phyloP scores from a whole-genome alignment of 2,797 vertebrate species.

The Pseudochirops corinnae region DNA sequence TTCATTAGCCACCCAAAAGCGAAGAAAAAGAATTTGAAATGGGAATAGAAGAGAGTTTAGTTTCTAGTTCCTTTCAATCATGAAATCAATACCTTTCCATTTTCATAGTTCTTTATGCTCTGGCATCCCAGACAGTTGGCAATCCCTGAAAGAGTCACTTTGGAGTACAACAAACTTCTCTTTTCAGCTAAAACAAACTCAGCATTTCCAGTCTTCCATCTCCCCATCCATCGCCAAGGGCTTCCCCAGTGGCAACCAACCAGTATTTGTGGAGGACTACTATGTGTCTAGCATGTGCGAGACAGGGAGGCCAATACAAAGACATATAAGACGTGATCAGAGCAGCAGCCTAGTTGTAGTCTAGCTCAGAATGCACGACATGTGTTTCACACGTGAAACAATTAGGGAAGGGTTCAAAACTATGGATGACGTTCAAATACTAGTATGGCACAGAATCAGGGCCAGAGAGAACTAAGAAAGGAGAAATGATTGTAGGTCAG shows the following conservation, averaged over 20 bases:
- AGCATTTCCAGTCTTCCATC: not conserved
- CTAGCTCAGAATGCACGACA: not conserved
- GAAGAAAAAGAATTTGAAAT: slow-evolving; percentile 39
- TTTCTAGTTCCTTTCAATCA: not conserved
- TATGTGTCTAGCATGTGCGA: too few species aligned
- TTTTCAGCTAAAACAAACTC: not conserved
- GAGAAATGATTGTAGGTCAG: not conserved
- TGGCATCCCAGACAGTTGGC: not conserved
- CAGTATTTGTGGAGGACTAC: not conserved
- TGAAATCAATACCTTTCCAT: not conserved
- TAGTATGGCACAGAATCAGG: not conserved
- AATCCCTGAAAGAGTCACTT: not conserved
- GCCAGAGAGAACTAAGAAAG: not conserved
- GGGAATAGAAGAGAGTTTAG: not conserved
- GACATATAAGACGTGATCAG: not conserved
- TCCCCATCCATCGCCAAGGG: not conserved
- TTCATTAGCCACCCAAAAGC: not conserved
- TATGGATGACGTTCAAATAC: not conserved
- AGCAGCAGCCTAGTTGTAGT: not conserved
- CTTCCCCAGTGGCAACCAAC: slow-evolving; percentile 2
- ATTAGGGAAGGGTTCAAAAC: not conserved
- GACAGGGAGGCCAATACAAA: not conserved
- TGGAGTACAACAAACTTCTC: not conserved
- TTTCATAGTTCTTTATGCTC: not conserved
- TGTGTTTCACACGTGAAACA: not conserved